These are phyloP conservation scores for Lithobius niger DNA, from an alignment of 1,140 invertebrate genomes.

Conservation along the genomic window DNA sequence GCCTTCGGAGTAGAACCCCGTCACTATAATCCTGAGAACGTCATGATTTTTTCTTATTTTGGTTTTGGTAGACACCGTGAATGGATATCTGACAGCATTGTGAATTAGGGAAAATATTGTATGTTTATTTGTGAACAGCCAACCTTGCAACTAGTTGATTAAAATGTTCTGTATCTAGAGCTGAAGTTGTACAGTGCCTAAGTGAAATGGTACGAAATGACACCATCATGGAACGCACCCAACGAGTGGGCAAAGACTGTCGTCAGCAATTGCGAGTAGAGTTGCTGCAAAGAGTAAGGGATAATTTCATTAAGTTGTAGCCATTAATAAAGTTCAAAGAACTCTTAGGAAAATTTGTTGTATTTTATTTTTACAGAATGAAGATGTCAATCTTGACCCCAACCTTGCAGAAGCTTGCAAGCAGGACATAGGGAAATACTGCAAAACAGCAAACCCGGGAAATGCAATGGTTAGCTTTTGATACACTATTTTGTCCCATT, in stretches of 20 bases:
- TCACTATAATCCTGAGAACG: too few relatives aligned
- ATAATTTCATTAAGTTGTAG: conserved; percentile 7
- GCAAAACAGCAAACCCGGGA: conserved; percentile 53
- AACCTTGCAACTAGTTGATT: conserved; percentile 7
- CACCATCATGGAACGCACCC: conserved; percentile 59
- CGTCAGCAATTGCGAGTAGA: conserved; percentile 71
- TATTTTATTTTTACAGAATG: conserved; percentile 42
- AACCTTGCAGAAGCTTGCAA: conserved; percentile 56
- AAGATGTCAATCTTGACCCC: conserved; percentile 73
- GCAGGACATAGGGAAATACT: conserved; percentile 60
- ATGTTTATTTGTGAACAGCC: neutral
- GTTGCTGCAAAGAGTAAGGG: conserved; percentile 50
- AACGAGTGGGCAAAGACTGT: conserved; percentile 68
- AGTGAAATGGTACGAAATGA: conserved; percentile 81
- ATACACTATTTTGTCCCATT: too few relatives aligned
- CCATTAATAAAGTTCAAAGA: neutral
- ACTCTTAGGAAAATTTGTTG: neutral
- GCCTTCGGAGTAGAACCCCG: too few relatives aligned
- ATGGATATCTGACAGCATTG: too few relatives aligned
- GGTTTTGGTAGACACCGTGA: too few relatives aligned
- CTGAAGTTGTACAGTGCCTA: conserved; percentile 77
- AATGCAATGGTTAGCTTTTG: conserved; percentile 62
- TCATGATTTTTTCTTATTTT: too few relatives aligned
- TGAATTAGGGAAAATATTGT: too few relatives aligned
- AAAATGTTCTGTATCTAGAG: conserved; percentile 41